These are phyloP conservation scores for Lasius fuliginosus DNA, from an alignment of 2,888 invertebrate species.

Conservation along the genomic window DNA sequence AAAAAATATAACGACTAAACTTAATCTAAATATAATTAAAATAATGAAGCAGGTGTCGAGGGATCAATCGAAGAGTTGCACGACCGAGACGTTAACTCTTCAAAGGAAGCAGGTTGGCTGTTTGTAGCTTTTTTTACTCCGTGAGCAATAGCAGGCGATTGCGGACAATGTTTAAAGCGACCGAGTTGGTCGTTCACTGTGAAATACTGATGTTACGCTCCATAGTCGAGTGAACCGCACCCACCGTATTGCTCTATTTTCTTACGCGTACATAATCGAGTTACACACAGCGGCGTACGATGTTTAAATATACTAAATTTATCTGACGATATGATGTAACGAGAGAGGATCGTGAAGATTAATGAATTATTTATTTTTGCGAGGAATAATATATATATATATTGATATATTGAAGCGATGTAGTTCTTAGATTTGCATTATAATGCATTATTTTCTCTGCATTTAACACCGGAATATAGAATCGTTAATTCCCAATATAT, in stretches of 20 bases:
- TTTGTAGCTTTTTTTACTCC: conserved; percentile 59
- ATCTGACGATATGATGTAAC: conserved; percentile 11
- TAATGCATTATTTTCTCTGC: neutral
- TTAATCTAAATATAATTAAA: neutral
- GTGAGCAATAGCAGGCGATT: conserved; percentile 52
- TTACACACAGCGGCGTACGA: conserved; percentile 40
- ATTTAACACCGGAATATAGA: neutral
- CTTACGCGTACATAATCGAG: conserved; percentile 72
- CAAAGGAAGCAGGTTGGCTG: conserved; percentile 38
- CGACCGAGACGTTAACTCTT: conserved; percentile 44
- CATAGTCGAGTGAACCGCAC: conserved; percentile 73
- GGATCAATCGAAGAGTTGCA: conserved; percentile 34
- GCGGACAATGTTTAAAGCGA: conserved; percentile 70
- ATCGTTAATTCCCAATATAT: neutral
- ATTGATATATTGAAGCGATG: neutral
- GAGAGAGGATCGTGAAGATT: neutral
- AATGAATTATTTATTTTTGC: conserved; percentile 19
- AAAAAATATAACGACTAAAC: conserved; percentile 14
- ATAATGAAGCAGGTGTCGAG: conserved; percentile 10
- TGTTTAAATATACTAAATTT: conserved; percentile 30
- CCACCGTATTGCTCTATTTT: conserved; percentile 74
- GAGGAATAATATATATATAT: neutral
- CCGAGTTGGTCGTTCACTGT: conserved; percentile 76
- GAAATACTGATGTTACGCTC: conserved; percentile 72
- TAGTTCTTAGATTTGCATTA: neutral